Evolutionary conservation across 2,888 invertebrate species (phyloP), one percentile per base, ranked within the genome.

Genomic region (Sesamia inferens): DNA sequence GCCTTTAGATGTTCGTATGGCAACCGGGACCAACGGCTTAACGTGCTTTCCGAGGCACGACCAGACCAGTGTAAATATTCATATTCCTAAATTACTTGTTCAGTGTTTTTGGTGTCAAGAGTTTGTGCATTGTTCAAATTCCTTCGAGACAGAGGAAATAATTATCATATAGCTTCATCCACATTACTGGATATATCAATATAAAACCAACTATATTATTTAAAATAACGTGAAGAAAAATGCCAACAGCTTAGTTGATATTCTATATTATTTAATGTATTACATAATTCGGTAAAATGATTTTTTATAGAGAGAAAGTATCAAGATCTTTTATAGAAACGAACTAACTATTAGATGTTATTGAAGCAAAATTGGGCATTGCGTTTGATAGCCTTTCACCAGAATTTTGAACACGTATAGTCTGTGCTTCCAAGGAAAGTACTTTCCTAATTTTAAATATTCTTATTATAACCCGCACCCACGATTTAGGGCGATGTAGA

Each of bases 191-290:
- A 66, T 66, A 71, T 19, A 58, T 39, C 42, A 70, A 65, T 13
- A n/a, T 47, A 65, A 79, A 71, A 71, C 19, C 19, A 31, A 54
- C 64, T 44, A 64, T 57, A 31, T 42, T 47, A 61, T 67, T 48
- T 19, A 24, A 24, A 65, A 59, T 19, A 54, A 55, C 8, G 55
- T 74, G 81, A 78, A 78, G 54, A 61, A 80, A 81, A 80, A 73
- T 80, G 67, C 78, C 69, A 80, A 81, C 47, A 81, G 74, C 81
- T 64, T 78, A 67, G 47, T 80, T 44, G 68, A 70, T 7, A 19
- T 67, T 77, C 68, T 81, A 79, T 77, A 80, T 71, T 80, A 80
- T 70, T 77, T 70, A 54, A 68, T 73, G 81, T 58, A 71, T 70
- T 78, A 68, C 69, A 80, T 65, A 81, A 80, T 78, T 81, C 78